Evolutionary conservation across 2,888 invertebrate genomes (phyloP), one percentile per base, ranked within the genome.

Genomic region (Leptinotarsa tumamoca): DNA sequence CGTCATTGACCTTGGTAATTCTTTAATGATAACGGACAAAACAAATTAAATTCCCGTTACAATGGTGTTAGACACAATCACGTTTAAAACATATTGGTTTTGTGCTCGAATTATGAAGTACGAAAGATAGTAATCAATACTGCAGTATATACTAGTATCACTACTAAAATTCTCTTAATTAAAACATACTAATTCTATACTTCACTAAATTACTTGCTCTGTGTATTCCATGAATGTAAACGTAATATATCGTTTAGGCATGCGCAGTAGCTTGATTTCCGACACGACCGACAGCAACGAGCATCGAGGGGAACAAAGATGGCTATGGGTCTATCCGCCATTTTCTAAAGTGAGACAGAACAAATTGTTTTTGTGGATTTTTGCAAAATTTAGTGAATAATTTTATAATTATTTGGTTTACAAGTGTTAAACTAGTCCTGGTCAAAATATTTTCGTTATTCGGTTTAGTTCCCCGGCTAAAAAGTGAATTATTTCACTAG

Each of bases 311-410:
- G 85, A 87, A 88, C 88, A 88, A 88, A 88, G 88, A 88, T 87
- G 89, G 88, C 88, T 87, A 88, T 86, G 87, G 83, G 81, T 87
- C 87, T 85, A 85, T 87, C 88, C 86, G 88, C 89, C 88, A 89
- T 89, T 88, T 89, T 89, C 87, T 89, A 89, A 88, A 89, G 88
- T 87, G 89, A 89, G 89, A 89, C 85, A 88, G 88, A 89, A 85
- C 83, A 84, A 86, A 85, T 85, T 86, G 86, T 87, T 88, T 87
- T 87, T 85, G 80, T 79, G 80, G 80, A 83, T 85, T 87, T 87
- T 84, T 81, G 82, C 75, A 80, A 78, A 81, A 83, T 81, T 74
- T 82, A 79, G 73, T 58, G 18, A 76, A 72, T 74, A 79, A 77
- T 80, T 80, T 78, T 49, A 18, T 67, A 52, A 67, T 74, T 76